Evolutionary conservation across 2,888 invertebrate species (phyloP).

Genomic region (Plebejus melissa): DNA sequence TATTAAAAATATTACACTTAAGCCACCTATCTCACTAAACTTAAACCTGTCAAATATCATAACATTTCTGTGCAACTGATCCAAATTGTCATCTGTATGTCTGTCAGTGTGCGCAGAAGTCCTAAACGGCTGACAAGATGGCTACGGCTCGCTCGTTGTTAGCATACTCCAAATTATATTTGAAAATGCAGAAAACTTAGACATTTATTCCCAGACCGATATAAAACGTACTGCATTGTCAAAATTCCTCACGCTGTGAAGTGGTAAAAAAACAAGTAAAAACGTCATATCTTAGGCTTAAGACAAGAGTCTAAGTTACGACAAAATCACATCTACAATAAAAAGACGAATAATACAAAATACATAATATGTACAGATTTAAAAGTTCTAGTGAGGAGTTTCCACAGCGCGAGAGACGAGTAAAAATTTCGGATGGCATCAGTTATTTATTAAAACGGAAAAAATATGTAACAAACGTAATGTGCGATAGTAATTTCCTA

Average conservation of each 20-base stretch:
- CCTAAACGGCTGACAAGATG: slow-evolving; percentile 57
- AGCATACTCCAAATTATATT: slow-evolving; percentile 72
- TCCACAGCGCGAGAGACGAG: slow-evolving; percentile 46
- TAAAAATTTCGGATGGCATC: slow-evolving; percentile 57
- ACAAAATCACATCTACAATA: slow-evolving; percentile 36
- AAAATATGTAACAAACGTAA: slow-evolving; percentile 50
- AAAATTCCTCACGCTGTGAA: slow-evolving; percentile 47
- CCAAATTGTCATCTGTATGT: slow-evolving; percentile 36
- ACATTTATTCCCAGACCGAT: slow-evolving; percentile 57
- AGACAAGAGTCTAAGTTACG: slow-evolving; percentile 18
- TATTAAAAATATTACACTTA: neutral
- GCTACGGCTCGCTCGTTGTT: slow-evolving; percentile 67
- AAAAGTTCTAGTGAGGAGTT: slow-evolving; percentile 45
- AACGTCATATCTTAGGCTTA: slow-evolving; percentile 16
- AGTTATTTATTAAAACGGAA: slow-evolving; percentile 47
- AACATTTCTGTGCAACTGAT: slow-evolving; percentile 32
- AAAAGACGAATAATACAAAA: slow-evolving; percentile 43
- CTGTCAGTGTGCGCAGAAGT: slow-evolving; percentile 69
- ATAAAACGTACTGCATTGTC: slow-evolving; percentile 49
- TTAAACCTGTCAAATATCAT: neutral
- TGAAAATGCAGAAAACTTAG: slow-evolving; percentile 65
- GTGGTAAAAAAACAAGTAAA: slow-evolving; percentile 21
- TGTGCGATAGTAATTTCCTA: slow-evolving; percentile 58
- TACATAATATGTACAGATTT: slow-evolving; percentile 70
- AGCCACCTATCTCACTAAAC: neutral